A percentile compares a stretch with the other conserved stretches of the same genome.
phyloP scores from a whole-genome alignment of 2,113 vertebrate species.

The Phocoena phocoena region DNA sequence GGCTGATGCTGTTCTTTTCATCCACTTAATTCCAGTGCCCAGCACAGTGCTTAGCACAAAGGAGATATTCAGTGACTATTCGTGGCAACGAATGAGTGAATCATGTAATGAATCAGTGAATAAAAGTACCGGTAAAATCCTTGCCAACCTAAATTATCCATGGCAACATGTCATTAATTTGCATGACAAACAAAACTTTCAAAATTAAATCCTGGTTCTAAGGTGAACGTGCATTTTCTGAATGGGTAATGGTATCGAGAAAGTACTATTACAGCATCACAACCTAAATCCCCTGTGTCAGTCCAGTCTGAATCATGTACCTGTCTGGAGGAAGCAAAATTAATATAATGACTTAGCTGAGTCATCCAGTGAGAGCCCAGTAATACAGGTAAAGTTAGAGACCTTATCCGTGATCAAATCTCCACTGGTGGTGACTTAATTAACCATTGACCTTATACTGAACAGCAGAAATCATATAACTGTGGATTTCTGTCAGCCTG shows the following conservation, averaged over 20 bases:
- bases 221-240: neutral
- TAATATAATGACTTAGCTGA: constrained; percentile 57
- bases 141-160: neutral
- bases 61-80: neutral
- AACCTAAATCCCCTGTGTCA: neutral
- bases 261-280: neutral
- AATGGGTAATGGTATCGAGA: neutral
- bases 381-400: constrained; percentile 25
- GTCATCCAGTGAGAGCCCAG: constrained; percentile 6
- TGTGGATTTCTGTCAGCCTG: constrained; percentile 22
- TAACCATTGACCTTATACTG: constrained; percentile 55
- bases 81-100: neutral
- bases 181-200: neutral
- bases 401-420: constrained; percentile 53
- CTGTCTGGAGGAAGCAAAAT: constrained; percentile 19
- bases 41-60: neutral
- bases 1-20: neutral
- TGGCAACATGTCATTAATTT: neutral
- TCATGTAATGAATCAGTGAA: neutral
- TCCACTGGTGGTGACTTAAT: constrained; percentile 49
- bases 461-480: constrained; percentile 42
- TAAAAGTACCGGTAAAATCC: neutral
- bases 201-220: constrained; percentile 12
- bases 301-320: neutral
- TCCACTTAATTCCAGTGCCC: neutral